Evolutionary conservation across 2,888 invertebrate species (phyloP).

Genomic region (Limnephilus marmoratus): DNA sequence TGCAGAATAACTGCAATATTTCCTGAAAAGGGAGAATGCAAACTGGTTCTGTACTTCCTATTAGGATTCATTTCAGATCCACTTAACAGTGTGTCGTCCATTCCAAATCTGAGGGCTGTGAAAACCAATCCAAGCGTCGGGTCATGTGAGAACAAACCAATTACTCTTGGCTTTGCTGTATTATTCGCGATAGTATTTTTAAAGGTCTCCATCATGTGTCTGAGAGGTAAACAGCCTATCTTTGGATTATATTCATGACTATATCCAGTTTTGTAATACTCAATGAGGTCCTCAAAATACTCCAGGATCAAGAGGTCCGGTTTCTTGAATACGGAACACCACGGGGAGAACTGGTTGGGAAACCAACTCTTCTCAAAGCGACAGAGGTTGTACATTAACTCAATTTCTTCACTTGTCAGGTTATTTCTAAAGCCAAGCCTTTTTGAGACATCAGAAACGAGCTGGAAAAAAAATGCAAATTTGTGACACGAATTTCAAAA

Average conservation of each 20-base stretch:
- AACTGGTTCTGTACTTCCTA: slow-evolving; percentile 83
- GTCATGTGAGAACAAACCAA: slow-evolving; percentile 85
- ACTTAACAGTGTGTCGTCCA: slow-evolving; percentile 76
- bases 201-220: slow-evolving; percentile 81
- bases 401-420: slow-evolving; percentile 72
- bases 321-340: slow-evolving; percentile 85
- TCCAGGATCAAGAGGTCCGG: slow-evolving; percentile 84
- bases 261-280: slow-evolving; percentile 83
- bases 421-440: slow-evolving; percentile 74
- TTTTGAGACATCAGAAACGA: slow-evolving; percentile 74
- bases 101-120: slow-evolving; percentile 80
- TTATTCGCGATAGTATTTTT: slow-evolving; percentile 69
- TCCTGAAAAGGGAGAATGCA: slow-evolving; percentile 82
- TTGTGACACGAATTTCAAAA: background rate
- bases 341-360: slow-evolving; percentile 79
- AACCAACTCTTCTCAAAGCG: slow-evolving; percentile 87
- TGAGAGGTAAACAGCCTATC: slow-evolving; percentile 82
- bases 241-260: slow-evolving; percentile 81
- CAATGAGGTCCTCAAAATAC: slow-evolving; percentile 85
- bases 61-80: slow-evolving; percentile 73
- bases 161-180: slow-evolving; percentile 75
- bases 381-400: slow-evolving; percentile 86
- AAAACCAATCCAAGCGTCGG: slow-evolving; percentile 80
- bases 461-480: slow-evolving; percentile 68
- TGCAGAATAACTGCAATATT: slow-evolving; percentile 87